Conservation (phyloP, 2,113 vertebrate species). For the Condylura cristata region DNA sequence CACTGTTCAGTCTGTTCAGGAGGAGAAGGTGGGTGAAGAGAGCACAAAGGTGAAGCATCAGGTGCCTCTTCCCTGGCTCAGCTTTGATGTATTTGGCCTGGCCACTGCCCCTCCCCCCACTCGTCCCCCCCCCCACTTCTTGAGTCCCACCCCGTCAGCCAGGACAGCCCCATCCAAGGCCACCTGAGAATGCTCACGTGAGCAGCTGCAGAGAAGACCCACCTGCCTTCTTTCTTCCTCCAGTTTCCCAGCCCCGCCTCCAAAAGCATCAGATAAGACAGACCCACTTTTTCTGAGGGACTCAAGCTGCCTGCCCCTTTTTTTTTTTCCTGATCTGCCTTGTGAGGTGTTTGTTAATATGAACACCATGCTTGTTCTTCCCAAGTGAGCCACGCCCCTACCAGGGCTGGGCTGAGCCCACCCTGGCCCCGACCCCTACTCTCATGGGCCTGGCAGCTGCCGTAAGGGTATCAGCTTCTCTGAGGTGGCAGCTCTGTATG, state of each 20-base stretch:
- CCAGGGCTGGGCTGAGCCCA: not conserved
- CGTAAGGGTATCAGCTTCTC: not conserved
- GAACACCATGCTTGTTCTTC: not conserved
- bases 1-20: not conserved
- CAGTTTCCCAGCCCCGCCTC: not conserved
- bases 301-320: not conserved
- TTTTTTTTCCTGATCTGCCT: not conserved
- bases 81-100: not conserved
- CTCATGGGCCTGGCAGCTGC: not conserved
- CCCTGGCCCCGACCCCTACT: not conserved
- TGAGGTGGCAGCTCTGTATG: not conserved
- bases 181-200: not conserved
- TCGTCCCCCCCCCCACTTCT: too few species aligned
- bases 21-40: not conserved
- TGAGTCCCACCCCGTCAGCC: not conserved
- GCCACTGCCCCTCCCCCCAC: too few species aligned
- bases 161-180: not conserved
- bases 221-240: not conserved
- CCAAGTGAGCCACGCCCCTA: fast-evolving
- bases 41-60: not conserved
- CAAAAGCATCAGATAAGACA: constrained; percentile 26
- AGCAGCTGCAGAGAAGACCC: not conserved
- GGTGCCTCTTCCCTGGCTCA: fast-evolving
- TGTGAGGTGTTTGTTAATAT: not conserved
- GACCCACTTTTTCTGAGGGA: not conserved